Evolutionary conservation across 2,113 vertebrate species (phyloP).

Genomic region (Istiophorus platypterus): DNA sequence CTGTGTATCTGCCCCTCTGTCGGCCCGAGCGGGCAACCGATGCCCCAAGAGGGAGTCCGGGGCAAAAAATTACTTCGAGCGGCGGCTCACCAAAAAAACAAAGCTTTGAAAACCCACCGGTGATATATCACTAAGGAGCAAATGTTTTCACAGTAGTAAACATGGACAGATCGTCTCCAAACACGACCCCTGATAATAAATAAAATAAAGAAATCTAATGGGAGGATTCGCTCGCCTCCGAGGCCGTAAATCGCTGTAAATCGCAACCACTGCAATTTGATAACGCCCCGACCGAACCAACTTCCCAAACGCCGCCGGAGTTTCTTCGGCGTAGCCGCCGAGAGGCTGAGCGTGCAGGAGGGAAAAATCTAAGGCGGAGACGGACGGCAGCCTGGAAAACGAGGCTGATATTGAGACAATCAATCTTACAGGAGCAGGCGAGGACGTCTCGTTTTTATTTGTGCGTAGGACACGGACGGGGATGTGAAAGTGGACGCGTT

Average conservation of each 20-base stretch:
- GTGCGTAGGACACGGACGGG: no score
- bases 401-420: constrained; percentile 77
- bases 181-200: not conserved
- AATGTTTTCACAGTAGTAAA: not conserved
- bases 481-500: no score
- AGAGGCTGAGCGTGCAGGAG: constrained; percentile 10
- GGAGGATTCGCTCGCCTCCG: not conserved
- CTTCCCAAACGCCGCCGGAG: no score
- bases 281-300: not conserved
- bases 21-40: no score
- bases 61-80: no score
- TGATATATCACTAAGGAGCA: not conserved
- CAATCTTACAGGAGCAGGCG: constrained; percentile 69
- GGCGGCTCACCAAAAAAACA: no score
- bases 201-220: not conserved
- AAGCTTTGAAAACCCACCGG: no score
- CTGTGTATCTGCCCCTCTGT: no score
- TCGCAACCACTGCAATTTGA: constrained; percentile 4
- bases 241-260: constrained; percentile 1
- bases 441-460: constrained; percentile 60
- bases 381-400: constrained; percentile 37
- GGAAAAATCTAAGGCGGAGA: constrained; percentile 46
- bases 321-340: constrained; percentile 13
- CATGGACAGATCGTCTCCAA: not conserved
- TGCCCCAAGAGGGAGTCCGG: no score